These are phyloP conservation scores for Pempheris klunzingeri DNA, from an alignment of 2,797 vertebrate genomes.

Conservation along the genomic window DNA sequence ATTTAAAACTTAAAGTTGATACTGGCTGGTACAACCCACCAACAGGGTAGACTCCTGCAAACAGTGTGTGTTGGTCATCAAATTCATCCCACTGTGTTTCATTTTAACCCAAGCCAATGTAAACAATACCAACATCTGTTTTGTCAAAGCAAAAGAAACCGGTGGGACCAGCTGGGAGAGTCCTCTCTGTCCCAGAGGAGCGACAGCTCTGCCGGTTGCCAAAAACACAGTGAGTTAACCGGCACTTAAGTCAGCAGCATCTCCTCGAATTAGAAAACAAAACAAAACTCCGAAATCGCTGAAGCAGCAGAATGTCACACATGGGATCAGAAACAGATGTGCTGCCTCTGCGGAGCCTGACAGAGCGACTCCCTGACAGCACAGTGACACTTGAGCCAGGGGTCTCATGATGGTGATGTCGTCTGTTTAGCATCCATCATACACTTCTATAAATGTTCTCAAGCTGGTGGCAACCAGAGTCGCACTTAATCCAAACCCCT, in stretches of 20 bases:
- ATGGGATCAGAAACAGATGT: constrained; percentile 73
- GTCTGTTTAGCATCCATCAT: constrained; percentile 74
- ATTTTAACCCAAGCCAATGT: constrained; percentile 19
- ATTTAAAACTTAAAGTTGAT: neutral
- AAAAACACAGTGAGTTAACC: constrained; percentile 59
- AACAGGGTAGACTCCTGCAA: neutral
- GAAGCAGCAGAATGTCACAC: constrained; percentile 75
- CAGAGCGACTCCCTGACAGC: constrained; percentile 46
- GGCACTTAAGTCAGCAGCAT: constrained; percentile 73
- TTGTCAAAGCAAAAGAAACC: constrained; percentile 20
- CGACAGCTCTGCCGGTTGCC: constrained; percentile 37
- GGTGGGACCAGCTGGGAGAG: constrained; percentile 40
- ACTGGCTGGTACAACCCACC: neutral
- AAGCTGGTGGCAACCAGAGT: constrained; percentile 60
- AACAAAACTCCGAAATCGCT: constrained; percentile 70
- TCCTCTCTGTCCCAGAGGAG: constrained; percentile 13
- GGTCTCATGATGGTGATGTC: constrained; percentile 37
- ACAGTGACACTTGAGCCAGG: constrained; percentile 45
- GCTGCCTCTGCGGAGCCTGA: constrained; percentile 52
- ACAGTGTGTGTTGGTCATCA: neutral
- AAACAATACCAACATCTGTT: constrained; percentile 35
- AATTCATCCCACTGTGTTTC: constrained; percentile 1
- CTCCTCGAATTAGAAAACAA: constrained; percentile 74
- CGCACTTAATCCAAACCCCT: constrained; percentile 29
- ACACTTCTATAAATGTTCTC: constrained; percentile 63